These are phyloP conservation scores for Cephonodes hylas DNA, from an alignment of 2,888 invertebrate genomes.

Conservation along the genomic window DNA sequence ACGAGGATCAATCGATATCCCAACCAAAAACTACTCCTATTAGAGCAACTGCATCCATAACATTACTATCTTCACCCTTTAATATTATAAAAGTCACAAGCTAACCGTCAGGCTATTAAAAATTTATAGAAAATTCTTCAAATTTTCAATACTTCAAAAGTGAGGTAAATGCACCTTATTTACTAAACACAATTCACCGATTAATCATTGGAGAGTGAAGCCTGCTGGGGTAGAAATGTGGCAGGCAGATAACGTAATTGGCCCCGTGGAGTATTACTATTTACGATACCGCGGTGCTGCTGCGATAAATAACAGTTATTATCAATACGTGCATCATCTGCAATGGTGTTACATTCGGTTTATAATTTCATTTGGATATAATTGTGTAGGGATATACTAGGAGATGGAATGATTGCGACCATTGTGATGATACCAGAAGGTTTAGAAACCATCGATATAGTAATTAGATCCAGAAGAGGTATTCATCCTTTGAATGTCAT, in stretches of 20 bases:
- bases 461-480: no score
- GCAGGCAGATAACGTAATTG: slow-evolving; percentile 13
- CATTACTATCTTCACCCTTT: no score
- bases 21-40: no score
- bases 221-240: background rate
- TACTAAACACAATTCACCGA: background rate
- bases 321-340: background rate
- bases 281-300: background rate
- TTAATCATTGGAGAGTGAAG: background rate
- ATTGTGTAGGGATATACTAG: background rate
- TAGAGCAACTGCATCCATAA: no score
- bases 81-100: no score
- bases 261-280: slow-evolving; percentile 6
- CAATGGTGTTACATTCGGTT: background rate
- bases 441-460: no score
- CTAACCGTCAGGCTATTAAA: no score
- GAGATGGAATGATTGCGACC: background rate
- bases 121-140: no score
- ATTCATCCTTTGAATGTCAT: no score
- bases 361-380: background rate
- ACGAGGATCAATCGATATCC: no score
- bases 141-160: no score
- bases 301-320: background rate
- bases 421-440: background rate
- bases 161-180: background rate